Evolutionary conservation across 2,888 invertebrate species (phyloP), one percentile per base, ranked within the genome.

Genomic region (Tetragonisca angustula): DNA sequence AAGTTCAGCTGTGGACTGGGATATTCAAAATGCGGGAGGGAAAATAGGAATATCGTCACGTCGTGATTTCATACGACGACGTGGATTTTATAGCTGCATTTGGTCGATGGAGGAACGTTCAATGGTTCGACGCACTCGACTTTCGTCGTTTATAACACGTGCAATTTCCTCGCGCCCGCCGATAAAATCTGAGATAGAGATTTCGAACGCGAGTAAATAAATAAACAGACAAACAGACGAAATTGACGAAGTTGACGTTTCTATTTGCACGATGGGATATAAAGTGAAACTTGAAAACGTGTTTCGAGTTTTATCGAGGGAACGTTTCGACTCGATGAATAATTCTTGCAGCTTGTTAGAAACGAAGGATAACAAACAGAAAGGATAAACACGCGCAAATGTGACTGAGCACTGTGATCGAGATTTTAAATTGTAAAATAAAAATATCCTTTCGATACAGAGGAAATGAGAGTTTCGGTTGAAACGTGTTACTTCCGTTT

Each of bases 1-100:
- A 50, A 76, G 50, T 43, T 75, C 70, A 43, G 67, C 49, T 65
- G 36, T 32, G 65, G 2, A 54, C 32, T 79, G 70, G 32, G 27
- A 15, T 17, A 52, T 74, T 64, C 71, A 24, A n/a, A 64, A 59
- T 27, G 32, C 4, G 11, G 24, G 17, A 24, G 36, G 36, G 36
- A 0, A 2, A 2, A 2, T 1, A 43, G n/a, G 4, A 21, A 4
- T 32, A 49, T 61, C 19, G 27, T 49, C 21, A 43, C 21, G 19
- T 36, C 9, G 32, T 21, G 19, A 65, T 24, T 19, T 65, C 43
- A 9, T 32, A 15, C 17, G 43, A 27, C 24, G 6, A 9, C 9
- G 43, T 9, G 27, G 21, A 21, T 50, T 65, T 59, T 19, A 56
- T 36, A 21, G 21, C 43, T 15, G 68, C 49, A 50, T 17, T 43